These are phyloP conservation scores for Malurus melanocephalus DNA, from an alignment of 2,113 vertebrate genomes.

Conservation along the genomic window DNA sequence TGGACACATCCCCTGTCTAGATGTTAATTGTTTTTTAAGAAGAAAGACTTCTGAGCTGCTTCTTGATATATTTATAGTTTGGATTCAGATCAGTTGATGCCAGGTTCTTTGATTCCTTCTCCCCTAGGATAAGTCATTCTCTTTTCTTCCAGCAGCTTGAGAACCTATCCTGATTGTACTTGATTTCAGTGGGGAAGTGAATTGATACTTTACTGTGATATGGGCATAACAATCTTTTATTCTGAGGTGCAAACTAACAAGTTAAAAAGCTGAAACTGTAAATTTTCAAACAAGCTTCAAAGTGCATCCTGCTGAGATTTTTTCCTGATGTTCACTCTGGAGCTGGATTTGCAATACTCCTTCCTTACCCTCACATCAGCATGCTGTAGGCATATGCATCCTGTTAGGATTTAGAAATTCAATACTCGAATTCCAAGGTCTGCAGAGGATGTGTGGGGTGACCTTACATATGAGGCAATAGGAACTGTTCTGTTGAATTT, in stretches of 20 bases:
- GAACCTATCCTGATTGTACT: slow-evolving; percentile 55
- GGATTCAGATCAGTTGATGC: slow-evolving; percentile 37
- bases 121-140: slow-evolving; percentile 27
- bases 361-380: not conserved
- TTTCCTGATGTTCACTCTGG: not conserved
- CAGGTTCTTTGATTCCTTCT: slow-evolving; percentile 21
- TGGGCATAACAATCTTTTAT: not conserved
- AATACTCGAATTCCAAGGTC: not conserved
- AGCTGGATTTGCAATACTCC: slow-evolving; percentile 1
- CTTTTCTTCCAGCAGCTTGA: slow-evolving; percentile 42
- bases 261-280: not conserved
- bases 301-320: not conserved
- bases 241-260: slow-evolving; percentile 1
- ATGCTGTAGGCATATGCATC: not conserved
- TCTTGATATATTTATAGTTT: slow-evolving; percentile 40
- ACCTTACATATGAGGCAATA: not conserved
- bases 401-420: not conserved
- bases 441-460: not conserved
- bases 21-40: slow-evolving; percentile 55
- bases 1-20: slow-evolving; percentile 43
- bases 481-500: not conserved
- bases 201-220: slow-evolving; percentile 18
- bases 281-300: not conserved
- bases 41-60: slow-evolving; percentile 54
- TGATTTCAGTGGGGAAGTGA: slow-evolving; percentile 33